Conservation (phyloP, 2,113 vertebrate genomes). For the Chionomys nivalis region DNA sequence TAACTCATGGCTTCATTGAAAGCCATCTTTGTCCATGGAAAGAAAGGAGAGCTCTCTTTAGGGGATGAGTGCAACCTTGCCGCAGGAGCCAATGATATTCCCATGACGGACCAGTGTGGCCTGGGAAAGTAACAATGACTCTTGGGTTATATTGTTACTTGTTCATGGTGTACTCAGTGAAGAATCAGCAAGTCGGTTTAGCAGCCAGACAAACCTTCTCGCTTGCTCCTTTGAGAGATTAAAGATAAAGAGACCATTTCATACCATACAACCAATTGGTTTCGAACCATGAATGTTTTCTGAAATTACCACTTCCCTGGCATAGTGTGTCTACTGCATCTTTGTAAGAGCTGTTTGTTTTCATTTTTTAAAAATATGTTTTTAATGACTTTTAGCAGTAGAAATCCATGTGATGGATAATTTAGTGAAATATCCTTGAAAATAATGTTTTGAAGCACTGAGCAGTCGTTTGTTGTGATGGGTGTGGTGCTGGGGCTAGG, state of each 20-base stretch:
- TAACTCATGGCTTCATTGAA: neutral
- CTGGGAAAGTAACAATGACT: neutral
- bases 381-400: neutral
- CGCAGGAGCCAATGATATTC: neutral
- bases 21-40: neutral
- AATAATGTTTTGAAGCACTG: neutral
- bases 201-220: neutral
- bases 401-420: constrained; percentile 50
- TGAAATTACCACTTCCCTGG: constrained; percentile 4
- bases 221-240: neutral
- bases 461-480: constrained; percentile 46
- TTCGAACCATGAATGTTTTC: neutral
- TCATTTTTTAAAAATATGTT: neutral
- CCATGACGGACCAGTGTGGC: neutral
- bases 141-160: constrained; percentile 6
- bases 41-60: neutral
- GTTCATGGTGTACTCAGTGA: neutral
- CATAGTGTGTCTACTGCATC: neutral
- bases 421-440: constrained; percentile 23
- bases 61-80: neutral
- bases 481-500: neutral
- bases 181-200: neutral
- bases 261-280: neutral
- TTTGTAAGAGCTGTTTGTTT: neutral
- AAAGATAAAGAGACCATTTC: neutral